phyloP scores from a whole-genome alignment of 2,797 vertebrate species.

The Petrocephalus schoutedeni region DNA sequence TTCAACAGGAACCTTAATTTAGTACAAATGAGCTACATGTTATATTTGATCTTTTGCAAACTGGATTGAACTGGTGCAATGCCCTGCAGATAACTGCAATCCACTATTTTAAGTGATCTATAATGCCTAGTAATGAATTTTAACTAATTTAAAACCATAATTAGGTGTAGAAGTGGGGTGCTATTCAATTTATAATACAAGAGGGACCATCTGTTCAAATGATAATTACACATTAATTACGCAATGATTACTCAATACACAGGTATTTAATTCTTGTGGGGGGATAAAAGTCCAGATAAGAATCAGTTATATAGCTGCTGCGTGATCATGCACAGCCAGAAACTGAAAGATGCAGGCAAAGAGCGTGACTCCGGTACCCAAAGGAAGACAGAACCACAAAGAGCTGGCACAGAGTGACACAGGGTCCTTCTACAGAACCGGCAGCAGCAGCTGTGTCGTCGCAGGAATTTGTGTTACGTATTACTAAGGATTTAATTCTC shows the following conservation, averaged over 20 bases:
- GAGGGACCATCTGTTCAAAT: not conserved
- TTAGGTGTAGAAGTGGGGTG: not conserved
- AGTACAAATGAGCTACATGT: not conserved
- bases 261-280: not conserved
- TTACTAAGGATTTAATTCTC: not conserved
- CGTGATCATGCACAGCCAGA: not conserved
- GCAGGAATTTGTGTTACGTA: not conserved
- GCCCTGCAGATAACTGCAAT: not conserved
- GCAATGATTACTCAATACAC: not conserved
- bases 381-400: not conserved
- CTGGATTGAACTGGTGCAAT: not conserved
- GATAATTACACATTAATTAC: not conserved
- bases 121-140: not conserved
- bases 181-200: not conserved
- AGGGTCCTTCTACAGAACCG: not conserved
- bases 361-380: not conserved
- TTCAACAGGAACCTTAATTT: not conserved
- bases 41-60: not conserved
- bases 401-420: not conserved
- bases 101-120: not conserved
- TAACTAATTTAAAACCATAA: not conserved
- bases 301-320: not conserved
- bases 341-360: not conserved
- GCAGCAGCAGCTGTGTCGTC: not conserved
- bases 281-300: not conserved